A percentile compares a stretch with the other conserved stretches of the same genome.
phyloP scores from a whole-genome alignment of 2,113 vertebrate species.

The Brachyistius frenatus region DNA sequence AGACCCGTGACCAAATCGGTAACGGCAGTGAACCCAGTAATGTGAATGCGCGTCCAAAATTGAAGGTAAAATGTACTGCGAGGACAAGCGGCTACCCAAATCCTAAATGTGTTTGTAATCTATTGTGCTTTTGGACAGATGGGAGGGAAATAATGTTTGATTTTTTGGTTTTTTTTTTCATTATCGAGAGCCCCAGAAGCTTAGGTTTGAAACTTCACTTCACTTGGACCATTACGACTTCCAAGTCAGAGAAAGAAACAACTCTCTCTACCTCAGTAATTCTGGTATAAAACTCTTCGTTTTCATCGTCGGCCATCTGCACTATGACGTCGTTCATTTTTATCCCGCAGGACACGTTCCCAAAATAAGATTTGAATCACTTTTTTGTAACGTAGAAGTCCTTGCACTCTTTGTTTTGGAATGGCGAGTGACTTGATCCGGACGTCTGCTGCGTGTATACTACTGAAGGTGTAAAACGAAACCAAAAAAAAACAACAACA shows the following conservation, averaged over 20 bases:
- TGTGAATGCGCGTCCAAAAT: constrained; percentile 28
- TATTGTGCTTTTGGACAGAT: not conserved
- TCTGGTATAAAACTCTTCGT: not conserved
- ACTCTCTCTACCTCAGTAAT: constrained; percentile 75
- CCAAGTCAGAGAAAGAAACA: constrained; percentile 32
- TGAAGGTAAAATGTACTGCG: not conserved
- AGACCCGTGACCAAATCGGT: not conserved
- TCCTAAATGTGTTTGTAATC: not conserved
- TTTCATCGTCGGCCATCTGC: constrained; percentile 1
- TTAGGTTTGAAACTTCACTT: constrained; percentile 2
- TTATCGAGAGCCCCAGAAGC: not conserved
- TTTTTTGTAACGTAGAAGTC: constrained; percentile 18
- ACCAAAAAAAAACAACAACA: not conserved
- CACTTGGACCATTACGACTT: not conserved
- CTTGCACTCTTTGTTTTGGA: constrained; percentile 47
- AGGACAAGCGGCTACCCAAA: not conserved
- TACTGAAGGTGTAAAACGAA: constrained; percentile 21
- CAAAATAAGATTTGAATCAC: constrained; percentile 6
- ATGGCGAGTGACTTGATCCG: constrained; percentile 39
- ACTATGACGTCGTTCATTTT: not conserved
- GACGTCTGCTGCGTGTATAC: constrained; percentile 16
- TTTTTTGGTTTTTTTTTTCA: not conserved
- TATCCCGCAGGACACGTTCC: not conserved
- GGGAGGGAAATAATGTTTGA: not conserved
- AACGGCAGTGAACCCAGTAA: constrained; percentile 13